Evolutionary conservation across 2,113 vertebrate genomes (phyloP), one percentile per base, ranked within the genome.

Genomic region (Arenaria interpres): DNA sequence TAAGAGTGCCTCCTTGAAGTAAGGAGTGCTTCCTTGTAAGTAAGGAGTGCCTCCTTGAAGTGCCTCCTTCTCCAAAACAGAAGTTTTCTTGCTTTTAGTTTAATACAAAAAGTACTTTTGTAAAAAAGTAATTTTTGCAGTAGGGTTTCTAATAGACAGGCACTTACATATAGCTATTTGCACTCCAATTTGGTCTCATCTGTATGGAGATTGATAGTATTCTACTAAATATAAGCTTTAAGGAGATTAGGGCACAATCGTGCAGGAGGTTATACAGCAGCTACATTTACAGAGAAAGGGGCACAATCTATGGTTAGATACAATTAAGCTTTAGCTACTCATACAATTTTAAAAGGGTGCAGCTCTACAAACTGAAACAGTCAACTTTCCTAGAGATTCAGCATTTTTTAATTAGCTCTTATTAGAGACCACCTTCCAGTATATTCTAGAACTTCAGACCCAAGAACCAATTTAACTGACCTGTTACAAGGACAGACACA

Each of bases 401-500:
- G 25, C 17, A 69, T 37, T 53, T 85, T 72, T 41, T 19, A 56
- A 30, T 72, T n/a, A 72, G 39, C 3, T 62, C 18, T 77, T 67
- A 89, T 33, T 45, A 88, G 24, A 62, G 32, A 90, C 11, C 4
- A 37, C 27, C 32, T 73, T 19, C 33, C 22, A 66, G 7, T n/a
- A 81, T 46, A 76, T 32, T 48, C 51, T 30, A 50, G 12, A 92
- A 78, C 48, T 64, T 84, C 24, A 87, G 21, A 66, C 20, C 6
- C 7, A 68, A 72, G 20, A 45, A 71, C 37, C 62, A 39, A 35
- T 63, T 96, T 76, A 96, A 98, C 98, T 96, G 96, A 99, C 99
- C 99, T 99, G 97, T 99, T 98, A 96, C 99, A 99, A 82, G 99
- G 99, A 96, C 99, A 99, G 74, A 99, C 98, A 94, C 99, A 99